A percentile compares a stretch with the other conserved stretches of the same genome.
Conservation (phyloP, 2,797 vertebrate genomes). For the Myoxocephalus aenaeus region DNA sequence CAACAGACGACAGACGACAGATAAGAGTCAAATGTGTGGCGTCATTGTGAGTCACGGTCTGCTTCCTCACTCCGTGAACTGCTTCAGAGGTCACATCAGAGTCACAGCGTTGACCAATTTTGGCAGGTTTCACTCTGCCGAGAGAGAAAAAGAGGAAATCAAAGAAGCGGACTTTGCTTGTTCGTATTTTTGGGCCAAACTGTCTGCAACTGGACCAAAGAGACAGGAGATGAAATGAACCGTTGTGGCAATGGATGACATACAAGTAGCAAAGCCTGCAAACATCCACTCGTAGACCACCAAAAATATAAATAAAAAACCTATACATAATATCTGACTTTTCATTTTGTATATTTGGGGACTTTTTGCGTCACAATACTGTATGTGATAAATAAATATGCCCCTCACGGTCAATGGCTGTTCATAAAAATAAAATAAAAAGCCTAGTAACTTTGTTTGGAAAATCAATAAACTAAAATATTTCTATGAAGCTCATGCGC, state of each 20-base stretch:
- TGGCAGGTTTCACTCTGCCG: not conserved
- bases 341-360: not conserved
- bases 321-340: not conserved
- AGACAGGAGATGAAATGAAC: not conserved
- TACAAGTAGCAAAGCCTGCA: not conserved
- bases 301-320: not conserved
- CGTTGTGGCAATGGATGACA: not conserved
- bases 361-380: not conserved
- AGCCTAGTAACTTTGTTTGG: not conserved
- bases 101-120: not conserved
- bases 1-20: not conserved
- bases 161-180: not conserved
- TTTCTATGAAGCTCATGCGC: no score
- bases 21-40: not conserved
- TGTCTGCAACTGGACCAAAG: no score
- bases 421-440: no score
- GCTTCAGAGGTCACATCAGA: not conserved
- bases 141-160: not conserved
- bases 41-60: constrained; percentile 20
- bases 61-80: constrained; percentile 10
- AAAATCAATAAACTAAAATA: constrained; percentile 13
- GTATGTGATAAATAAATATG: not conserved
- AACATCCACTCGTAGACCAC: not conserved
- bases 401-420: not conserved
- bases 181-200: no score